These are phyloP conservation scores for Mnemiopsis leidyi DNA, from an alignment of 37 sponge, comb jelly and placozoan species.

Conservation along the genomic window DNA sequence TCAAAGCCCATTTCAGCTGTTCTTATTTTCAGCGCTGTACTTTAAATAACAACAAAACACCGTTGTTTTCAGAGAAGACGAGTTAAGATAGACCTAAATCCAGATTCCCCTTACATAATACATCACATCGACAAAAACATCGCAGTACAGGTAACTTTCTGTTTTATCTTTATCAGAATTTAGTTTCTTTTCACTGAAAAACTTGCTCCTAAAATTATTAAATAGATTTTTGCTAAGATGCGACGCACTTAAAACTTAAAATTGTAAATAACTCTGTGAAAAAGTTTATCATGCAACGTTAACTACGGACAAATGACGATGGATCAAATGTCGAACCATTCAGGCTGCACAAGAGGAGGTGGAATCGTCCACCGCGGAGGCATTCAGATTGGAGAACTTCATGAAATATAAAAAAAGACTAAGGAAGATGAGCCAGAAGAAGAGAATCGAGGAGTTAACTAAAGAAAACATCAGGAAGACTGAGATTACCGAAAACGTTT, in stretches of 20 bases:
- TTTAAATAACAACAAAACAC: no score
- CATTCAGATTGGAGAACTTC: neutral
- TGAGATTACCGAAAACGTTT: slow-evolving; percentile 7
- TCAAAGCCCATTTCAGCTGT: no score
- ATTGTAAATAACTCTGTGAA: no score
- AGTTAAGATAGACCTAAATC: neutral
- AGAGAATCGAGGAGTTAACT: neutral
- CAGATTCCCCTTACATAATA: slow-evolving; percentile 14
- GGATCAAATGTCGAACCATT: no score
- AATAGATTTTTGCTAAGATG: no score
- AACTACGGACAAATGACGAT: no score
- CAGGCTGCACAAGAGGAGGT: neutral
- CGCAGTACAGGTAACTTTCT: slow-evolving; percentile 29
- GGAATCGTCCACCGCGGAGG: neutral
- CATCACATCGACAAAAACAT: neutral
- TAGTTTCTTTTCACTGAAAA: no score
- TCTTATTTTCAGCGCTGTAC: no score
- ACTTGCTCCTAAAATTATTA: neutral
- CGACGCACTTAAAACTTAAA: no score
- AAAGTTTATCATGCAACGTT: no score
- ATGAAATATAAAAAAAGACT: neutral
- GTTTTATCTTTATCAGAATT: no score
- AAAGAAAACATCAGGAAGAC: neutral
- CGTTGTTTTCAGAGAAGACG: neutral
- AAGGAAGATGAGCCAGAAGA: slow-evolving; percentile 18